These are phyloP conservation scores for Pangasius djambal DNA, from an alignment of 2,797 vertebrate genomes.

Conservation along the genomic window DNA sequence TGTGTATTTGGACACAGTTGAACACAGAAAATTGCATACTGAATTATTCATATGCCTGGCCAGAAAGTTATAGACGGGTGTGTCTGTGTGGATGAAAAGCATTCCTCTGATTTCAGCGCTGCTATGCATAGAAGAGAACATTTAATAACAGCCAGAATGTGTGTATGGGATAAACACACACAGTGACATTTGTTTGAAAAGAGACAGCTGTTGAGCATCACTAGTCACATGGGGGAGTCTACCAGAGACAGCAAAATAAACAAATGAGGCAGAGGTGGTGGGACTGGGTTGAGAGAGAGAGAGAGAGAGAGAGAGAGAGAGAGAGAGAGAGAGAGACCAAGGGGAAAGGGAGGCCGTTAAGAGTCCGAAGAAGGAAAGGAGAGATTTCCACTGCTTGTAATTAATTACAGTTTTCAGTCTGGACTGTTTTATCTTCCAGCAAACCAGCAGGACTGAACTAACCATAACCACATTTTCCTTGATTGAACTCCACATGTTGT, in stretches of 20 bases:
- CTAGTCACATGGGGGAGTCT: not conserved
- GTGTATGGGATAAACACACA: not conserved
- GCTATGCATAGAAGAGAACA: not conserved
- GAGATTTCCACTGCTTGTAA: constrained; percentile 19
- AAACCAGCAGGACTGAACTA: constrained; percentile 8
- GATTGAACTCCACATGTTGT: not conserved
- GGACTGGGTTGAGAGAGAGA: not conserved
- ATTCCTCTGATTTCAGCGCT: not conserved
- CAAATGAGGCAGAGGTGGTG: constrained; percentile 4
- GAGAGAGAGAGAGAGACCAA: not conserved
- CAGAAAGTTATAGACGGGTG: not conserved
- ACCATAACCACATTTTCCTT: constrained; percentile 9
- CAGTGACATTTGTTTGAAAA: constrained; percentile 43
- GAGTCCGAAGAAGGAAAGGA: not conserved
- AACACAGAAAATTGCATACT: not conserved
- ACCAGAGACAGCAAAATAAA: not conserved
- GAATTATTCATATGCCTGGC: not conserved
- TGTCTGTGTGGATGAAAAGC: not conserved
- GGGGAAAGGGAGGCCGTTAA: not conserved
- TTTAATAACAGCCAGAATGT: constrained; percentile 22
- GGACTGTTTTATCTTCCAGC: constrained; percentile 9
- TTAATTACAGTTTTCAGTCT: constrained; percentile 15
- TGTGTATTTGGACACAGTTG: constrained; percentile 2
- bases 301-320: not conserved
- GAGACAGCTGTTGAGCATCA: constrained; percentile 38